A percentile compares a stretch with the other conserved stretches of the same genome.
Evolutionary conservation across 2,113 vertebrate species (phyloP).

Genomic region (Cervus canadensis): DNA sequence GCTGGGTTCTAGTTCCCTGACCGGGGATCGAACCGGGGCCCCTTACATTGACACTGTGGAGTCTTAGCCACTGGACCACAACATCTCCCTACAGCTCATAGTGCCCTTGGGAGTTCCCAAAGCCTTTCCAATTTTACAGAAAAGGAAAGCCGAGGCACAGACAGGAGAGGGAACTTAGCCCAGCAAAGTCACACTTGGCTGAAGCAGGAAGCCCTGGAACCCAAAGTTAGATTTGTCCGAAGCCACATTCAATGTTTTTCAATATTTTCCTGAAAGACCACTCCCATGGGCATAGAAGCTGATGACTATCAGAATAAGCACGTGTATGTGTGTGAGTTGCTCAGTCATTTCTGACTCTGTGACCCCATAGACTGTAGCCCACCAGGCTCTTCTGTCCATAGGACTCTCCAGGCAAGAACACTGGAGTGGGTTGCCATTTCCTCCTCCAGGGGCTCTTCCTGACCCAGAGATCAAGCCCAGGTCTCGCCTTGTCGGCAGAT

Average conservation of each 20-base stretch:
- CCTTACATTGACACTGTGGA: not conserved
- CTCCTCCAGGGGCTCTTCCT: not conserved
- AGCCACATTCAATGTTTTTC: not conserved
- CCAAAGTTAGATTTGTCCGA: too few species aligned
- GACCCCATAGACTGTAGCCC: not conserved
- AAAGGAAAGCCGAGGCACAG: not conserved
- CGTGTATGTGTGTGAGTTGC: not conserved
- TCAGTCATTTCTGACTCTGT: not conserved
- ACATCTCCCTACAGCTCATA: rapidly evolving
- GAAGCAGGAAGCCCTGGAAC: not conserved
- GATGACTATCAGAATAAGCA: not conserved
- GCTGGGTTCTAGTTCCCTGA: not conserved
- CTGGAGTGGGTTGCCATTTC: not conserved
- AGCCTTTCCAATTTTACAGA: not conserved
- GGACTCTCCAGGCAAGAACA: not conserved
- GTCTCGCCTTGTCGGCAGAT: not conserved
- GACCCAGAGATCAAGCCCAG: not conserved
- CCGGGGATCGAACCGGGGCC: not conserved
- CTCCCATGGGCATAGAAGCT: rapidly evolving
- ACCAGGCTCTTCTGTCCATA: not conserved
- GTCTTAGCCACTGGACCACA: not conserved
- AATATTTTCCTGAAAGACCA: not conserved
- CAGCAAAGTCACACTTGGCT: not conserved
- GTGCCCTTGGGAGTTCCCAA: not conserved
- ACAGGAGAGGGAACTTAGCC: not conserved